Evolutionary conservation across 2,113 vertebrate genomes (phyloP), one percentile per base, ranked within the genome.

Genomic region (Periophthalmus modestus): DNA sequence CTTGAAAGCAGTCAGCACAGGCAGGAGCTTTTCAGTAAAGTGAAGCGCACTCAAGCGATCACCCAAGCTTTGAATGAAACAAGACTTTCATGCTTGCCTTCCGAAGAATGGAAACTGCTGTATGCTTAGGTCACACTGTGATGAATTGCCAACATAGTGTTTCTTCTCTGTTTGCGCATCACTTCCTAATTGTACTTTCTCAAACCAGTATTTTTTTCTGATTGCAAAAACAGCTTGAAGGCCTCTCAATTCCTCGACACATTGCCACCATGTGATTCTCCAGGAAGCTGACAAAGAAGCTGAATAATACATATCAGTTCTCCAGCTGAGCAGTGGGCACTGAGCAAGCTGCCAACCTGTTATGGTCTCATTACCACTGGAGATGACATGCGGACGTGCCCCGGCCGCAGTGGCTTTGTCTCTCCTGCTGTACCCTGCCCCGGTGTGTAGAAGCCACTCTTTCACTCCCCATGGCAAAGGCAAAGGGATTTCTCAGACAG

Each of bases 361-460:
- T 92, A 91, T 83, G 69, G 87, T 85, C 89, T 93, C 89, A 90
- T 93, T 92, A 91, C 88, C 89, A 84, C 89, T 88, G 87, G 78
- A 83, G 89, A 85, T 92, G 90, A 92, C 87, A 89, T 87, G 89
- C 79, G 77, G 87, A 81, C 80, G 84, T 81, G 76, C 86, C 81
- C 28, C 28, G 59, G 79, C 80, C 73, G 71, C 84, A 70, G 82
- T 81, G 79, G 85, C 88, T 79, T 80, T 76, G 81, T 87, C 84
- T 85, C 13, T 59, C 57, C 24, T 66, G 69, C 71, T 79, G 72
- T 79, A 80, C 78, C 88, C 77, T 85, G 84, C 82, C 83, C 68
- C 72, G 72, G 39, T 55, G 73, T 87, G 72, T 0, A 59, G 82
- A 85, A 82, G 77, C 72, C 68, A 14, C 77, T 19, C 87, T 77